phyloP scores from a whole-genome alignment of 53 echinoderm and acorn worm species.

The Arbacia lixula region DNA sequence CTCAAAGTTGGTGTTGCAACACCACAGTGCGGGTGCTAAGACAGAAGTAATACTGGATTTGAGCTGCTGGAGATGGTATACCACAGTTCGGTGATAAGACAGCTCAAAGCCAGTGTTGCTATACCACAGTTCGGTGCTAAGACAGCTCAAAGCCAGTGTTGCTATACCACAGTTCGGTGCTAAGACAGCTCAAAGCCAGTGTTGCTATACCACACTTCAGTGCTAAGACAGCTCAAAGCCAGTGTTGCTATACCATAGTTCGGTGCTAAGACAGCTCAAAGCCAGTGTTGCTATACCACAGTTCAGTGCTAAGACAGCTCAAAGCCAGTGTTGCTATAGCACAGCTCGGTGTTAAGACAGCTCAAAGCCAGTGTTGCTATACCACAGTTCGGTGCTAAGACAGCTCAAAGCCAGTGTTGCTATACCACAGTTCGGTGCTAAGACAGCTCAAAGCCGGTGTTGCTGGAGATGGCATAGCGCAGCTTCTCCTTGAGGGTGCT shows the following conservation, averaged over 20 bases:
- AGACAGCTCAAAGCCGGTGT: constrained; percentile 98
- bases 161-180: too few species aligned
- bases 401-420: not conserved
- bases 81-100: constrained; percentile 86
- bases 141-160: too few species aligned
- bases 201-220: too few species aligned
- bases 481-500: constrained; percentile 93
- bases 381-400: constrained; percentile 64
- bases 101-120: constrained; percentile 44
- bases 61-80: constrained; percentile 98
- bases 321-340: constrained; percentile 85
- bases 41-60: constrained; percentile 92
- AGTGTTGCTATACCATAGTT: too few species aligned
- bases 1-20: not conserved
- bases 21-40: constrained; percentile 38
- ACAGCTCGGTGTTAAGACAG: too few species aligned
- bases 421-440: constrained; percentile 9
- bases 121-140: too few species aligned
- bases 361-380: too few species aligned
- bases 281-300: not conserved
- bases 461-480: constrained; percentile 96
- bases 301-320: constrained; percentile 40
- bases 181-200: constrained; percentile 94
- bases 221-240: too few species aligned
- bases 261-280: constrained; percentile 9